These are phyloP conservation scores for Taphrorychus bicolor DNA, from an alignment of 2,888 invertebrate species.

Conservation along the genomic window DNA sequence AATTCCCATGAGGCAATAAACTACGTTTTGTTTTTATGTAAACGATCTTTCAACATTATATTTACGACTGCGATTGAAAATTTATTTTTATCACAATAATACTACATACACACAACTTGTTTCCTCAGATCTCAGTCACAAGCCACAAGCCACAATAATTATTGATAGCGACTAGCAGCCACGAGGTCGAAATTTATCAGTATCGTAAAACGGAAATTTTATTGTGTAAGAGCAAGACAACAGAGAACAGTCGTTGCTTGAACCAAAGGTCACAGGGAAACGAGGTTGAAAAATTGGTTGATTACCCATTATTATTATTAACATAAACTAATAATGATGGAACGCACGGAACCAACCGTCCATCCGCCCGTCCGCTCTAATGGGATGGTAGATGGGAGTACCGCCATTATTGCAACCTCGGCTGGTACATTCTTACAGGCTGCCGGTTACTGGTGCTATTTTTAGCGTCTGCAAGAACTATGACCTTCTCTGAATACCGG, in stretches of 20 bases:
- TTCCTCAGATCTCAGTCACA: not conserved
- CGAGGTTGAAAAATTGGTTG: not conserved
- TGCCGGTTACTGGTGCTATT: conserved; percentile 45
- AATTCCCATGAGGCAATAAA: conserved; percentile 4
- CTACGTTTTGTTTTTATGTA: conserved; percentile 9
- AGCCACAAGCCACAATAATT: too few relatives aligned
- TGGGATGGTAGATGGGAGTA: not conserved
- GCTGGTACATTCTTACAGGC: conserved; percentile 20
- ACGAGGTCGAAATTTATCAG: conserved; percentile 7
- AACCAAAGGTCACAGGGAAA: conserved; percentile 2
- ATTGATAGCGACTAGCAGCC: not conserved
- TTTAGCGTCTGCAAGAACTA: conserved; percentile 54
- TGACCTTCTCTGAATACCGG: conserved; percentile 53
- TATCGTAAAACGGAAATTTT: conserved; percentile 7
- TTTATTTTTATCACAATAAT: conserved; percentile 1
- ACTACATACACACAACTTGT: not conserved
- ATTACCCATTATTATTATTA: not conserved
- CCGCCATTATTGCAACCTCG: conserved; percentile 7
- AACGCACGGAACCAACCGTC: not conserved
- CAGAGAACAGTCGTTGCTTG: not conserved
- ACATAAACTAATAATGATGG: not conserved
- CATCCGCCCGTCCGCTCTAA: too few relatives aligned
- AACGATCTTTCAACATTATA: conserved; percentile 12
- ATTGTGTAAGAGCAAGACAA: not conserved
- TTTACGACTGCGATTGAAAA: conserved; percentile 8